Evolutionary conservation across 2,113 vertebrate species (phyloP).

Genomic region (Nannobrachium achirus): DNA sequence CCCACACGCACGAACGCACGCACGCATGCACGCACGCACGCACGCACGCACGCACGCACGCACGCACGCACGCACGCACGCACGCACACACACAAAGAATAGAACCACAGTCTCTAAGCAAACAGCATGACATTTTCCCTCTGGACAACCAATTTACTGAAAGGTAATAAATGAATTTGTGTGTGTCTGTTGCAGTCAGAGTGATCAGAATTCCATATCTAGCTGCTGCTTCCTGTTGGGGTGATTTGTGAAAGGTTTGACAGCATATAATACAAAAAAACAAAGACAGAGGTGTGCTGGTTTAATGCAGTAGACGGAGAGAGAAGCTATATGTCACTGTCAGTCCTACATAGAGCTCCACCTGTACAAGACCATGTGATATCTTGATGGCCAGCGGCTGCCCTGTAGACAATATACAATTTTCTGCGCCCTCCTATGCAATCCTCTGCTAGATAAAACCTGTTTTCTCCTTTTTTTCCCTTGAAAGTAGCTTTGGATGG

Average conservation of each 20-base stretch:
- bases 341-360: constrained; percentile 43
- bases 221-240: constrained; percentile 30
- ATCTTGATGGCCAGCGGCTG: constrained; percentile 31
- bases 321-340: constrained; percentile 52
- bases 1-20: neutral
- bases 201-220: constrained; percentile 26
- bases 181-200: neutral
- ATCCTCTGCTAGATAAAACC: constrained; percentile 43
- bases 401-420: constrained; percentile 34
- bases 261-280: constrained; percentile 62
- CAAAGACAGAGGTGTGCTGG: constrained; percentile 41
- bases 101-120: neutral
- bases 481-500: constrained; percentile 53
- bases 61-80: no score
- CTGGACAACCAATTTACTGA: constrained; percentile 29
- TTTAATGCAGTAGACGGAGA: constrained; percentile 31
- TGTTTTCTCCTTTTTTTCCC: constrained; percentile 13
- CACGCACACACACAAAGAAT: neutral
- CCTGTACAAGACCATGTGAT: constrained; percentile 6
- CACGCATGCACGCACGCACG: no score
- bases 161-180: constrained; percentile 1
- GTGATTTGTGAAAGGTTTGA: constrained; percentile 56
- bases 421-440: constrained; percentile 54
- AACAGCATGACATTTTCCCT: constrained; percentile 17
- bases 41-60: no score